Evolutionary conservation across 2,113 vertebrate species (phyloP).

Genomic region (Circaetus cinerascens): DNA sequence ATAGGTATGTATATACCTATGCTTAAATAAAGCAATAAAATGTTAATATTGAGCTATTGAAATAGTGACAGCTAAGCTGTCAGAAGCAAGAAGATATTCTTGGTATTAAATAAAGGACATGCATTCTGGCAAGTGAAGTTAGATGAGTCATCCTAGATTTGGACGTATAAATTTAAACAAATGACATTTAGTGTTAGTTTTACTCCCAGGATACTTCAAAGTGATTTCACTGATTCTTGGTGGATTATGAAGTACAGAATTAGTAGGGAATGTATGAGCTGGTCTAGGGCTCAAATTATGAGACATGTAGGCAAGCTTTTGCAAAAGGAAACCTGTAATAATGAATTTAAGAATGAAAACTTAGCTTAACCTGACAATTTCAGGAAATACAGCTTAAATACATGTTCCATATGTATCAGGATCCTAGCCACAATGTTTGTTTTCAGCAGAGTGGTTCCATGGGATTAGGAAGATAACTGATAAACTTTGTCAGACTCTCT

Average conservation of each 20-base stretch:
- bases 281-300: background rate
- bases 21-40: background rate
- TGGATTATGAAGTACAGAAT: slow-evolving; percentile 9
- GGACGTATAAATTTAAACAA: slow-evolving; percentile 17
- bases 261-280: background rate
- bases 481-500: background rate
- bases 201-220: slow-evolving; percentile 17
- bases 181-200: slow-evolving; percentile 12
- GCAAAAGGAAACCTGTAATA: background rate
- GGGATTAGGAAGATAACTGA: background rate
- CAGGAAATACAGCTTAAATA: background rate
- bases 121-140: background rate
- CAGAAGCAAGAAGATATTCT: background rate
- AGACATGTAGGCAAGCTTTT: background rate
- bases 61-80: slow-evolving; percentile 1
- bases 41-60: background rate
- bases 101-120: background rate
- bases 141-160: slow-evolving; percentile 5
- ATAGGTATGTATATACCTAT: background rate
- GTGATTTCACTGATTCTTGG: background rate
- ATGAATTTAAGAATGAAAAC: background rate
- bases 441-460: background rate
- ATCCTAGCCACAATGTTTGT: background rate
- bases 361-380: background rate
- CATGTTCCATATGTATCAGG: background rate